These are phyloP conservation scores for Lysandra coridon DNA, from an alignment of 2,888 invertebrate species.

Conservation along the genomic window DNA sequence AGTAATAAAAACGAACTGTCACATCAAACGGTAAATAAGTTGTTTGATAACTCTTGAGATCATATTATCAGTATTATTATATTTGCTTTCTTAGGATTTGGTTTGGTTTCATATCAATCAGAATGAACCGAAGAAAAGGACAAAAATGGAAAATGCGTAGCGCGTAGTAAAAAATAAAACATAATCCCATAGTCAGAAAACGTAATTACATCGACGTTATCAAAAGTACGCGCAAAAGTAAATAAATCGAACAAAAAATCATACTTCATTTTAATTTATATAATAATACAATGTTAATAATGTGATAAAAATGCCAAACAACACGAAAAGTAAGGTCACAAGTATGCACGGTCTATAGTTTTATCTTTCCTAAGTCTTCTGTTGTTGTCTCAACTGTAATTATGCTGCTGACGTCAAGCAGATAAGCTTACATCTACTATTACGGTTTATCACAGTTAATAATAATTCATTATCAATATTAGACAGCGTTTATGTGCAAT, in stretches of 20 bases:
- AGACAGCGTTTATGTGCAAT: constrained; percentile 1
- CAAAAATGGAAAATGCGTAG: background rate
- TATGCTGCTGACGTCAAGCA: constrained; percentile 32
- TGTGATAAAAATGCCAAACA: constrained; percentile 15
- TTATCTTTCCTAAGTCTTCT: constrained; percentile 29
- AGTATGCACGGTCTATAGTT: constrained; percentile 12
- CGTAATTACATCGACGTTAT: background rate
- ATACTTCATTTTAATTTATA: background rate
- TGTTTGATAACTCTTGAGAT: background rate
- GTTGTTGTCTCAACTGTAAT: constrained; percentile 29
- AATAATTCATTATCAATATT: constrained; percentile 22
- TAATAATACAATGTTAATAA: constrained; percentile 13
- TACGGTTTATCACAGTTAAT: constrained; percentile 19
- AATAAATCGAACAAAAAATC: background rate
- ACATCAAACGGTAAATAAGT: no score
- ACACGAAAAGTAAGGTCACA: constrained; percentile 29
- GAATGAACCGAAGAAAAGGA: background rate
- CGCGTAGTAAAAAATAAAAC: background rate
- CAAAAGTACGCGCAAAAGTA: constrained; percentile 16
- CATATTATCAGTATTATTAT: background rate
- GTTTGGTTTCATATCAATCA: background rate
- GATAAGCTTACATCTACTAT: constrained; percentile 32
- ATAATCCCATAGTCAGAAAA: background rate
- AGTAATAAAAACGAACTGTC: background rate
- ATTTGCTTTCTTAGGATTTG: background rate